Conservation (phyloP, 2,113 vertebrate species). For the Corvus hawaiiensis region DNA sequence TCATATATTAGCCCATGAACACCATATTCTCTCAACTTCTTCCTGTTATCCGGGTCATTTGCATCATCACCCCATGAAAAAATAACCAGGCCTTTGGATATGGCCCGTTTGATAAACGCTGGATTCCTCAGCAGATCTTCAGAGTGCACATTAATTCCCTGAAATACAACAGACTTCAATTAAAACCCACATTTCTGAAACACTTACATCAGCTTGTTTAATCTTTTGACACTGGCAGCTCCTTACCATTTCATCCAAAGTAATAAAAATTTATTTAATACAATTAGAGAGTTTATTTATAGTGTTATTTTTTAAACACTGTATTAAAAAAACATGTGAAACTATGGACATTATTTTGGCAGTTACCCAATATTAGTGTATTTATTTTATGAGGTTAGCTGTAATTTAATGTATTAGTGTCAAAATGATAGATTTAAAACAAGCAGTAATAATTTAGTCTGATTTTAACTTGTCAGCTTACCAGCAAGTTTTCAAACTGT, state of each 20-base stretch:
- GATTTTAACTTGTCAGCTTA: constrained; percentile 59
- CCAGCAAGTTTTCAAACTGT: constrained; percentile 94
- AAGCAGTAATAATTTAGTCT: not conserved
- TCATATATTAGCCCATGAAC: constrained; percentile 95
- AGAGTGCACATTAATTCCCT: constrained; percentile 93
- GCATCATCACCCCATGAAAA: constrained; percentile 97
- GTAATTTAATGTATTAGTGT: not conserved
- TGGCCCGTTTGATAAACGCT: constrained; percentile 78
- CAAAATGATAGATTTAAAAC: not conserved
- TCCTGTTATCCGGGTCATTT: constrained; percentile 90
- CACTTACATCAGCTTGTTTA: not conserved
- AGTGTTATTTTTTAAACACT: not conserved
- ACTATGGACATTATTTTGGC: not conserved
- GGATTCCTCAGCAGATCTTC: constrained; percentile 90
- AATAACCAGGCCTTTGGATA: constrained; percentile 89
- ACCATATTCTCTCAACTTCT: constrained; percentile 82
- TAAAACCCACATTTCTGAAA: not conserved
- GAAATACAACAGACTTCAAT: not conserved
- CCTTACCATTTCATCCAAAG: not conserved
- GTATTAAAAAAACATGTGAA: not conserved
- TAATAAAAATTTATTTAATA: not conserved
- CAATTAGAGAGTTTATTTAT: not conserved
- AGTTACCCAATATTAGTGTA: not conserved
- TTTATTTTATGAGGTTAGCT: not conserved
- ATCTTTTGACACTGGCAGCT: not conserved